Percentiles rank a stretch among this genome's conserved stretches.
These are phyloP conservation scores for Mallotus villosus DNA, from an alignment of 2,797 vertebrate genomes.

Conservation along the genomic window DNA sequence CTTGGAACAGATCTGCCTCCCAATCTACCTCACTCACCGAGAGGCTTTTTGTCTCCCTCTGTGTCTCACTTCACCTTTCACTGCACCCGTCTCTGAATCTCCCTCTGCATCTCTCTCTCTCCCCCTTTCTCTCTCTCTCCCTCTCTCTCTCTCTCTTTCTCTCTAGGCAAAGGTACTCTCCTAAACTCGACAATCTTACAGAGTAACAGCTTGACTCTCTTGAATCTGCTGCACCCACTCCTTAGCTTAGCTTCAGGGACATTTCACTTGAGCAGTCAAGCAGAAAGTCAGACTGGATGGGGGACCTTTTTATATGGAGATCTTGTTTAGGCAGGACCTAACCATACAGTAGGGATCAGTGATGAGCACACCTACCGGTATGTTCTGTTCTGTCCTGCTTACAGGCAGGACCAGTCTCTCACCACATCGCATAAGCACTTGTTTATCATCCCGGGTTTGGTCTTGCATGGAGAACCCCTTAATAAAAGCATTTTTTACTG, in stretches of 20 bases:
- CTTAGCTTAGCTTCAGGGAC: neutral
- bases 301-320: no score
- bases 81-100: no score
- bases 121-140: no score
- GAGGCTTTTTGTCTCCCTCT: no score
- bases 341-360: neutral
- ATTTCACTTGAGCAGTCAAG: neutral
- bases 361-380: neutral
- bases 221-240: neutral
- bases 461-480: slow-evolving; percentile 36
- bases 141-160: no score
- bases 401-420: slow-evolving; percentile 31
- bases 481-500: slow-evolving; percentile 53
- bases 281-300: neutral
- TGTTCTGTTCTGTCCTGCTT: slow-evolving; percentile 20
- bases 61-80: no score
- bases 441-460: slow-evolving; percentile 59
- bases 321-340: neutral
- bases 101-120: no score
- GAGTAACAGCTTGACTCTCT: neutral
- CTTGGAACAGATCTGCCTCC: no score
- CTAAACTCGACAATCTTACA: neutral
- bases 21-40: no score
- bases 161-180: no score
- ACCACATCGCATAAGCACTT: slow-evolving; percentile 25